Evolutionary conservation across 1,140 invertebrate species (phyloP).

Genomic region (Rhysida immarginata): DNA sequence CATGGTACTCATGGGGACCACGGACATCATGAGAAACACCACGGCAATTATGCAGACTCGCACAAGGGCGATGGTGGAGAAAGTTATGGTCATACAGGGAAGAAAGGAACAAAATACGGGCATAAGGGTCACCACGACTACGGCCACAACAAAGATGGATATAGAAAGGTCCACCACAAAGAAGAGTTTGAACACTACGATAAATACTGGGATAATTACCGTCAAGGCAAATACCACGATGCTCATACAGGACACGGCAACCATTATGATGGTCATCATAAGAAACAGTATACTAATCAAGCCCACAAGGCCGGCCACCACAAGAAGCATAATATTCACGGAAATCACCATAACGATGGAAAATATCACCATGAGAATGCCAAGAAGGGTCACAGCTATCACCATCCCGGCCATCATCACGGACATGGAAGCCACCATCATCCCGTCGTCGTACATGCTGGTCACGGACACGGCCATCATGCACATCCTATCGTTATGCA

Average conservation of each 20-base stretch:
- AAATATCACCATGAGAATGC: background rate
- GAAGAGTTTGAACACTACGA: constrained; percentile 7
- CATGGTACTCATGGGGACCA: background rate
- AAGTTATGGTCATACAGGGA: background rate
- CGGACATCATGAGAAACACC: background rate
- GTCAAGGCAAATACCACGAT: background rate
- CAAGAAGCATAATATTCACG: background rate
- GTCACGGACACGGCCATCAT: background rate
- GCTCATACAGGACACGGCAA: background rate
- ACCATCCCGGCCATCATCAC: background rate
- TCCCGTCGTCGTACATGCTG: background rate
- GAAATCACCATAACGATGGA: background rate
- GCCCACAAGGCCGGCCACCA: background rate
- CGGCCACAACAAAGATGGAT: constrained; percentile 4
- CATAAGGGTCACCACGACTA: constrained; percentile 2
- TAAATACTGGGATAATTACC: constrained; percentile 4
- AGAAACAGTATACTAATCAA: background rate
- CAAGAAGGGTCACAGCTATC: background rate
- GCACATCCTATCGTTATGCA: too few relatives aligned
- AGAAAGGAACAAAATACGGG: background rate
- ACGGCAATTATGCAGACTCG: background rate
- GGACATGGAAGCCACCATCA: background rate
- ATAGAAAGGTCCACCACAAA: constrained; percentile 3
- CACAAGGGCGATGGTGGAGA: background rate
- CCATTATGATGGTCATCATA: background rate